Base-by-base conservation (phyloP, 2,888 invertebrate genomes). In the Microctonus aethiopoides region DNA sequence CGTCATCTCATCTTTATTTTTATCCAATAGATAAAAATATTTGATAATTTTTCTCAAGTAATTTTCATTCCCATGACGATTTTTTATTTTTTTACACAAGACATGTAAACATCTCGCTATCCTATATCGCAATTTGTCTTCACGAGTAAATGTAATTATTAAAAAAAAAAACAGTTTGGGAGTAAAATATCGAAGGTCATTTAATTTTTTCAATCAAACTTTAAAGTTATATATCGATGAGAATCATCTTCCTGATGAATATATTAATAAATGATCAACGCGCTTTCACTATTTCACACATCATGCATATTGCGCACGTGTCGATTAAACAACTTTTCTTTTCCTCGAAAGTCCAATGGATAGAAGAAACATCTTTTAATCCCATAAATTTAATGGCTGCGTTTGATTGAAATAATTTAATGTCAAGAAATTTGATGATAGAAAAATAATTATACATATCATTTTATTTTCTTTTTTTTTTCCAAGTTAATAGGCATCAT, bases 201-300 rank as follows among this genome's bases (percentile, higher is more conserved):
- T 32, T 20, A 41, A 26, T 41, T 52, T 46, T 66, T 68, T 62
- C 61, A 36, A 32, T 64, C 26, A 36, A 57, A 32, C 39, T 24
- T 22, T 41, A n/a, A n/a, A n/a, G n/a, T 60, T 54, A 56, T 41
- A 61, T 61, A 51, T 64, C 70, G 16, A 46, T 5, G 46, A 46
- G n/a, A 46, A n/a, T n/a, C 20, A 16, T 46, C 46, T 70, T 67
- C 65, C 69, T 65, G 51, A 65, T 62, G 61, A 52, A 46, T 36
- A 32, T 29, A 62, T 62, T 46, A 46, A 67, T 61, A 34, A 62
- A 54, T 63, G 56, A 61, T 66, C 41, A 16, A 70, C 52, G 52
- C 65, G 63, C 72, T 74, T 72, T 72, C 72, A 64, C 72, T 62
- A 69, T 67, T 59, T 54, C 32, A 60, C 24, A 62, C 29, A 46